Conservation (phyloP, 2,113 vertebrate species). For the Dasyprocta punctata region DNA sequence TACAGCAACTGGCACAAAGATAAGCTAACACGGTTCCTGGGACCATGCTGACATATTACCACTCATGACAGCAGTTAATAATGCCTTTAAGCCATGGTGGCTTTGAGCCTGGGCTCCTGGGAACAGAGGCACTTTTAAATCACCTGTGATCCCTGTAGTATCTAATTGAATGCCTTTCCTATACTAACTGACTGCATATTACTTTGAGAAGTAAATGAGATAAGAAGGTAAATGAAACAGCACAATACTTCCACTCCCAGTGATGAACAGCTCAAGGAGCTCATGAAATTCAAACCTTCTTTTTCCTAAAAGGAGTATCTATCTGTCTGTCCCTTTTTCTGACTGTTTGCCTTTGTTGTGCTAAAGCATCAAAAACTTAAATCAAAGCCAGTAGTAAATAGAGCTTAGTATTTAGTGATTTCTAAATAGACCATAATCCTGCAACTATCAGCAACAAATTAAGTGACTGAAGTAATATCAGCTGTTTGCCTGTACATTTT, state of each 20-base stretch:
- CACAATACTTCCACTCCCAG: no score
- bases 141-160: no score
- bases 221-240: background rate
- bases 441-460: background rate
- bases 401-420: background rate
- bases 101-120: background rate
- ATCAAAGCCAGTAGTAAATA: background rate
- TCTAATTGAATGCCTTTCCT: background rate
- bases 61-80: rapidly evolving
- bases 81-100: rapidly evolving
- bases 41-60: background rate
- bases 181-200: background rate
- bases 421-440: background rate
- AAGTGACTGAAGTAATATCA: background rate
- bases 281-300: background rate
- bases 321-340: background rate
- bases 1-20: rapidly evolving
- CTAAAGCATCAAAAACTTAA: background rate
- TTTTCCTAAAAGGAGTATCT: background rate
- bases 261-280: background rate
- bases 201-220: background rate
- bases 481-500: background rate
- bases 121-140: background rate
- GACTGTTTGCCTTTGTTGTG: background rate
- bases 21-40: background rate